Base-by-base conservation (phyloP, 2,797 vertebrate species). In the Okamejei kenojei region DNA sequence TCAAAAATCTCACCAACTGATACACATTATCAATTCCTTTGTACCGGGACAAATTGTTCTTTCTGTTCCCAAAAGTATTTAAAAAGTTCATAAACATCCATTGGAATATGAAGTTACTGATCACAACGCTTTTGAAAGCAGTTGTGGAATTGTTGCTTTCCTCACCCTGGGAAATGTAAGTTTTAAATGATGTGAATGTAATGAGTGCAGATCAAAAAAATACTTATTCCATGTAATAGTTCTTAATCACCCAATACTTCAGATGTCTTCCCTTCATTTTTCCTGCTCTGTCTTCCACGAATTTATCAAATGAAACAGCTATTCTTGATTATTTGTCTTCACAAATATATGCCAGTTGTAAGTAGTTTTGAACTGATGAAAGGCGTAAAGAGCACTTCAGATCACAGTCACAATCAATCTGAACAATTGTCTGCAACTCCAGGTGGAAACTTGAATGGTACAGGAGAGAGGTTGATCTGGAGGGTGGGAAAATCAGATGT, bases 21-120 rank as follows among this genome's bases (percentile, higher is more conserved):
- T 61, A 84, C 81, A 61, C 54, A 61, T 84, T 84, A 84, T 84
- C 81, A 84, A 84, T 61, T 61, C 26, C 54, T 29, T 84, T 84
- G 45, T 84, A 54, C 23, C 45, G 15, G 81, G 2, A 61, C 81
- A 84, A 61, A 29, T 84, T 58, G 81, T 84, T 61, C 81, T 84
- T 61, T 29, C 54, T 26, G 26, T 84, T 84, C 23, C 15, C 9
- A 61, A 84, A 45, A 82, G 23, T 58, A 82, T 11, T 58, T 29
- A 2, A 2, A 29, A 29, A 54, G 58, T 61, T 61, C 79, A 81
- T 54, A 54, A 82, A 84, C 26, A 84, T 84, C 13, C 1, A 29
- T 26, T 84, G 29, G 29, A 84, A 11, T 84, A 82, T 45, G 23
- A 79, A 79, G 32, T 79, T 79, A 61, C 15, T 58, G 45, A 82